These are phyloP conservation scores for Bubo bubo DNA, from an alignment of 2,113 vertebrate genomes.

Conservation along the genomic window DNA sequence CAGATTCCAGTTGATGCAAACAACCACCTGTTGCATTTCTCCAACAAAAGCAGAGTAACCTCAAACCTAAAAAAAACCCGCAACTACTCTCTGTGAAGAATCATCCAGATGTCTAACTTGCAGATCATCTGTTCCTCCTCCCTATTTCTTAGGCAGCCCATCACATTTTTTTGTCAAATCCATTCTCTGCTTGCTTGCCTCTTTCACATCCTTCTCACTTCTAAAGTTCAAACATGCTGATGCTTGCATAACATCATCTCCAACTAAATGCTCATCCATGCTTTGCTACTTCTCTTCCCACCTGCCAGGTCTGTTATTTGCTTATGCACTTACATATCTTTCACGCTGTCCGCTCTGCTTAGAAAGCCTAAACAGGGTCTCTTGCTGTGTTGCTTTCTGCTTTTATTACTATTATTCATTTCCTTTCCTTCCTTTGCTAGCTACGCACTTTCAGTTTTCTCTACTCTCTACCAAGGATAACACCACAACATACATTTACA, in stretches of 20 bases:
- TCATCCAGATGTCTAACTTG: background rate
- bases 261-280: constrained; percentile 3
- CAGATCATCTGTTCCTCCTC: background rate
- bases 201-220: background rate
- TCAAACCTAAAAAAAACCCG: background rate
- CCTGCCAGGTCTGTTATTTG: background rate
- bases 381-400: background rate
- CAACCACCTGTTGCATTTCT: background rate
- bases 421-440: background rate
- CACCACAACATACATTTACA: background rate
- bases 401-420: background rate
- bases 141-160: background rate
- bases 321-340: background rate
- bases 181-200: background rate
- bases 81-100: background rate
- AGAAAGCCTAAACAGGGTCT: constrained; percentile 11
- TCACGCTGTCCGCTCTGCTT: background rate
- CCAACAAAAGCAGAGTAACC: background rate
- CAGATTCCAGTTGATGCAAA: background rate
- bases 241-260: background rate
- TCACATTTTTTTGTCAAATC: background rate
- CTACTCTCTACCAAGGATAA: background rate
- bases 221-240: background rate
- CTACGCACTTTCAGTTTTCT: background rate
- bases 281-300: constrained; percentile 32